A percentile compares a stretch with the other conserved stretches of the same genome.
Conservation (phyloP, 2,113 vertebrate genomes). For the Chascanopsetta lugubris region DNA sequence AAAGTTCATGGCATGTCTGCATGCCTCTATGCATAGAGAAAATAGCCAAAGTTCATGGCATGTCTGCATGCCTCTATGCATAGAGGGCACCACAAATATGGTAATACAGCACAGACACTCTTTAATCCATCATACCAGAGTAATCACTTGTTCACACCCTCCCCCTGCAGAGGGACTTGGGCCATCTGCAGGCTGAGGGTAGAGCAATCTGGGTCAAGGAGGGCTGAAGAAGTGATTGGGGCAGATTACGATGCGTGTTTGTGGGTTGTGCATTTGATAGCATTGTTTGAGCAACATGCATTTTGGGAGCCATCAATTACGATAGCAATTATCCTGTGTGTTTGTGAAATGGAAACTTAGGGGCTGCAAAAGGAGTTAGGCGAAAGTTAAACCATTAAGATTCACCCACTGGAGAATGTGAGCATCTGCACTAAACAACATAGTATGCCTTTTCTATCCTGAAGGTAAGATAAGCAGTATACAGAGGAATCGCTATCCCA, state of each 20-base stretch:
- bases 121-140: too few species aligned
- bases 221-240: slow-evolving; percentile 33
- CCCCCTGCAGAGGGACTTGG: slow-evolving; percentile 4
- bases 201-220: slow-evolving; percentile 47
- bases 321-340: not conserved
- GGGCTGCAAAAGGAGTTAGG: not conserved
- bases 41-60: too few species aligned
- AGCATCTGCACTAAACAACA: not conserved
- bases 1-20: too few species aligned
- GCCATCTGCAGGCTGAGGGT: slow-evolving; percentile 35
- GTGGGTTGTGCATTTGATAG: not conserved
- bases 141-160: too few species aligned
- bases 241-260: slow-evolving; percentile 14
- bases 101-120: too few species aligned
- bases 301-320: not conserved
- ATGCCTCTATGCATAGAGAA: too few species aligned
- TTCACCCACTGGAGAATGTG: not conserved
- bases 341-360: not conserved
- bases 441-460: not conserved
- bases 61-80: too few species aligned
- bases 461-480: not conserved
- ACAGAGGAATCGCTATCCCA: not conserved
- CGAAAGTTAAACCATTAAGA: not conserved
- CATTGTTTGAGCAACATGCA: too few species aligned
- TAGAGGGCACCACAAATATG: too few species aligned